A percentile compares a stretch with the other conserved stretches of the same genome.
phyloP scores from a whole-genome alignment of 2,888 invertebrate species.

The Amiota minor region DNA sequence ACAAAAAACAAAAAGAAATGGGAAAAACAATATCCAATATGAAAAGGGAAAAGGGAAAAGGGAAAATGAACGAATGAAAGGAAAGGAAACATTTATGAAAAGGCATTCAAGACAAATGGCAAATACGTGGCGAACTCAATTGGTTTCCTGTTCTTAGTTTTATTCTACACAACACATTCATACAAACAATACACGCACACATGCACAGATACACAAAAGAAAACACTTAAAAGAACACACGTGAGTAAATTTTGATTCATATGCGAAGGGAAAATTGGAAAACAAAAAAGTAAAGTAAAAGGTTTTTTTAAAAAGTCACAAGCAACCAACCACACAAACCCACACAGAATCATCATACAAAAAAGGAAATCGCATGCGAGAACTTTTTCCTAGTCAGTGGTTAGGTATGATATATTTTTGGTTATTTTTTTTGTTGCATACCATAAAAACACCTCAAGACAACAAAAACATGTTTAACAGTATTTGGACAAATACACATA shows the following conservation, averaged over 20 bases:
- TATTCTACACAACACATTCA: slow-evolving; percentile 4
- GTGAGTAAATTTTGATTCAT: slow-evolving; percentile 30
- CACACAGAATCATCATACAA: too few species aligned
- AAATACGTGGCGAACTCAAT: slow-evolving; percentile 28
- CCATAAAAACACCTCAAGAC: too few species aligned
- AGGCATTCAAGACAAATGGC: slow-evolving; percentile 20
- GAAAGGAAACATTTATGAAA: slow-evolving; percentile 41
- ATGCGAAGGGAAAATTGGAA: background rate
- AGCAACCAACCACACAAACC: too few species aligned
- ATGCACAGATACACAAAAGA: slow-evolving; percentile 13
- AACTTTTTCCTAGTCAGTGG: too few species aligned
- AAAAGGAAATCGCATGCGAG: too few species aligned
- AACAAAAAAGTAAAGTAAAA: too few species aligned
- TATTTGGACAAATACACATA: too few species aligned
- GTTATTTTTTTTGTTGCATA: too few species aligned
- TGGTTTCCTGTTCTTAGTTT: slow-evolving; percentile 9
- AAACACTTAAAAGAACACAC: slow-evolving; percentile 40
- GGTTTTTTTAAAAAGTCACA: too few species aligned
- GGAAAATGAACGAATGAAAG: background rate
- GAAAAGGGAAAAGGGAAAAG: background rate
- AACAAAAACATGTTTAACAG: too few species aligned
- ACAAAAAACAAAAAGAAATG: slow-evolving; percentile 9
- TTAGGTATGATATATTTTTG: too few species aligned
- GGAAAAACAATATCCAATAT: background rate
- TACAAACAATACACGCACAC: slow-evolving; percentile 26